Conservation (phyloP, 37 sponge, comb jelly and placozoan species). For the Beroe forskalii region DNA sequence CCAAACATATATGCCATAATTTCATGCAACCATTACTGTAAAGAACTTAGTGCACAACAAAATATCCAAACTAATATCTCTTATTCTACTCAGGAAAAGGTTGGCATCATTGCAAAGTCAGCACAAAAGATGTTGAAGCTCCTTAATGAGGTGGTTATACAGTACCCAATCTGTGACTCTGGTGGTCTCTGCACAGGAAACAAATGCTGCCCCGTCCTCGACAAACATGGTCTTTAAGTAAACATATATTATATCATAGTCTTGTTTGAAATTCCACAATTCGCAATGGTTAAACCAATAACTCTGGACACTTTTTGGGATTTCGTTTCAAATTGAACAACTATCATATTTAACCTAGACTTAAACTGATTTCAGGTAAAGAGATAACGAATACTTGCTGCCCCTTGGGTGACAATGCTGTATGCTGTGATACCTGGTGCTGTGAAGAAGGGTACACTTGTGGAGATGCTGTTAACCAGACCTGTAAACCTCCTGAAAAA, state of each 20-base stretch:
- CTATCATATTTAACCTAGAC: not conserved
- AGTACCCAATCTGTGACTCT: not conserved
- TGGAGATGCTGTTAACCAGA: not conserved
- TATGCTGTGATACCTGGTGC: conserved; percentile 30
- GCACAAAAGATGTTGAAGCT: not conserved
- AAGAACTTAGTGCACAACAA: no score
- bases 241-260: no score
- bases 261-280: not conserved
- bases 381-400: not conserved
- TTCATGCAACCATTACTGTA: no score
- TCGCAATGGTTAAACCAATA: not conserved
- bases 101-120: no score
- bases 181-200: conserved; percentile 27
- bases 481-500: not conserved
- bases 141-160: not conserved
- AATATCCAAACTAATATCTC: no score
- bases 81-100: no score
- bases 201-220: not conserved
- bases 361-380: not conserved
- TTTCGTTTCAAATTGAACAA: not conserved
- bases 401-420: not conserved
- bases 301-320: not conserved
- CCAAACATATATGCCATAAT: no score
- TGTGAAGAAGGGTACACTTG: conserved; percentile 12
- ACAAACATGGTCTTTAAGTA: not conserved